Conservation (phyloP, 2,888 invertebrate species). For the Bellardia pandia region DNA sequence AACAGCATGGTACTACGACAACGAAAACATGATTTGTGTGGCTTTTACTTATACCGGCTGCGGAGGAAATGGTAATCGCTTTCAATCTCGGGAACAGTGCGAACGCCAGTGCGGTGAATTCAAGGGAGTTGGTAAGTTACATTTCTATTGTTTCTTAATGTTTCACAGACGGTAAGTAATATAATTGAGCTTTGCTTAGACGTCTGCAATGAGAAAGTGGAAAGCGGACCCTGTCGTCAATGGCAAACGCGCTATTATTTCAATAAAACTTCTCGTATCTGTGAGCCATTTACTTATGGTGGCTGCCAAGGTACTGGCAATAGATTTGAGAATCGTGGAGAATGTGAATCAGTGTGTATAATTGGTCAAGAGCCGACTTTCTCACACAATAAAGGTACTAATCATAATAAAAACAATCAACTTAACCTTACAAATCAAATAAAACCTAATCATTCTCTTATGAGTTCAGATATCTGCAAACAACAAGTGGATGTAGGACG, state of each 20-base stretch:
- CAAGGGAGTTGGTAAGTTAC: slow-evolving; percentile 87
- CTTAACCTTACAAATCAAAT: slow-evolving; percentile 14
- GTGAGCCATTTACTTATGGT: slow-evolving; percentile 90
- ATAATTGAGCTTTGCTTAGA: slow-evolving; percentile 85
- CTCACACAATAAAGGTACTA: slow-evolving; percentile 62
- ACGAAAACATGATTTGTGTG: slow-evolving; percentile 85
- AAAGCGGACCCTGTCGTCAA: slow-evolving; percentile 89
- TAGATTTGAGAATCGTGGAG: slow-evolving; percentile 89
- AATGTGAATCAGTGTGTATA: slow-evolving; percentile 90
- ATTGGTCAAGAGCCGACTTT: slow-evolving; percentile 85
- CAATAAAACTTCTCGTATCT: slow-evolving; percentile 86
- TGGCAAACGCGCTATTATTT: slow-evolving; percentile 88
- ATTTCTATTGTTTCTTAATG: slow-evolving; percentile 82
- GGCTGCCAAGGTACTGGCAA: slow-evolving; percentile 95
- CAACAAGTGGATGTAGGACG: slow-evolving; percentile 87
- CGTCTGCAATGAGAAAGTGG: slow-evolving; percentile 88
- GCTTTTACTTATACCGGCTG: slow-evolving; percentile 90
- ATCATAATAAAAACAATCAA: not conserved
- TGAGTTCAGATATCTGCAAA: slow-evolving; percentile 87
- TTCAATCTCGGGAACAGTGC: slow-evolving; percentile 90
- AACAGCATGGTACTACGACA: slow-evolving; percentile 91
- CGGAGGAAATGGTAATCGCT: slow-evolving; percentile 90
- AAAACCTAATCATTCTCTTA: slow-evolving; percentile 66
- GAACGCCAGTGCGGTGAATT: slow-evolving; percentile 91
- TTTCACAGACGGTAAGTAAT: slow-evolving; percentile 87